Evolutionary conservation across 2,113 vertebrate species (phyloP).

Genomic region (Eptesicus fuscus): DNA sequence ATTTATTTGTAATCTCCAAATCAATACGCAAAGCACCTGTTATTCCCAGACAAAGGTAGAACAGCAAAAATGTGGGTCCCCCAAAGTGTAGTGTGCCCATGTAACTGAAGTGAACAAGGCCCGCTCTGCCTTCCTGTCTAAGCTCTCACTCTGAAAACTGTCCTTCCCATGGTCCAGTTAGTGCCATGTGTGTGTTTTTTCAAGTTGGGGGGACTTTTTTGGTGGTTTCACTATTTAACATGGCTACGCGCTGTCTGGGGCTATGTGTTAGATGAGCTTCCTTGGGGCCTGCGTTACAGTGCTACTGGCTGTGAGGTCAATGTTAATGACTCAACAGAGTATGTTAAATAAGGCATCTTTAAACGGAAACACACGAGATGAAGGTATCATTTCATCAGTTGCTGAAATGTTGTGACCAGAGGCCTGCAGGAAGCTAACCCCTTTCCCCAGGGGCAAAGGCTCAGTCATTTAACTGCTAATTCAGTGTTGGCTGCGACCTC

Average conservation of each 20-base stretch:
- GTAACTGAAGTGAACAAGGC: neutral
- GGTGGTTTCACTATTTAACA: neutral
- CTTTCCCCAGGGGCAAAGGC: no score
- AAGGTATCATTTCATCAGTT: neutral
- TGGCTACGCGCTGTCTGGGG: neutral
- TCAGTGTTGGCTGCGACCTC: neutral
- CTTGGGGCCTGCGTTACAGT: neutral
- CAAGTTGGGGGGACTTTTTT: neutral
- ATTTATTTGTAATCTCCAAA: neutral
- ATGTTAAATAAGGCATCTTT: neutral
- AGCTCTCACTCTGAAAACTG: neutral
- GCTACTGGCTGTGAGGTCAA: neutral
- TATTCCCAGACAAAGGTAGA: neutral
- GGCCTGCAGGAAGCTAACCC: neutral
- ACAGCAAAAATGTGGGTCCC: no score
- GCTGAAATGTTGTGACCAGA: neutral
- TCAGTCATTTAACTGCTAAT: neutral
- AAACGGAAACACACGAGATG: neutral
- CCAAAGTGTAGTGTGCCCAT: accelerated
- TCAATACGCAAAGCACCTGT: neutral
- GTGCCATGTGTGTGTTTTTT: neutral
- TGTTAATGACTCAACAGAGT: neutral
- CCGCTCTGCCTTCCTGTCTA: neutral
- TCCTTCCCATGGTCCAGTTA: neutral
- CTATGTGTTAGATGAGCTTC: neutral